Base-by-base conservation (phyloP, 2,113 vertebrate genomes). In the Plectropomus leopardus region DNA sequence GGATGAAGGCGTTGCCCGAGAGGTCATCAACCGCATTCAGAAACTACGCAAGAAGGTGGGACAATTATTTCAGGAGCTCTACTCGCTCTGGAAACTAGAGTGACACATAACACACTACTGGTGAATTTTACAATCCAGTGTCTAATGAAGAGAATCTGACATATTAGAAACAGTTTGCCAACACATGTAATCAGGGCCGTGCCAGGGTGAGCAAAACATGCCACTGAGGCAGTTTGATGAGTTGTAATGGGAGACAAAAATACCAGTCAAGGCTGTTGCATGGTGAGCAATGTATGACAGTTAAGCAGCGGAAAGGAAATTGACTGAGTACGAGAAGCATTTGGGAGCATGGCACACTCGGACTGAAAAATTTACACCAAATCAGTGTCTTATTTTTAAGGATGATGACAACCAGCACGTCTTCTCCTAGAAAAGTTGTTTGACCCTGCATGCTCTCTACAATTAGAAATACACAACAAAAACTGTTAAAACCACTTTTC, bases 11-110 rank as follows among this genome's bases (percentile, higher is more conserved):
- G 96, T 99, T 81, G 98, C 98, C 60, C 94, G 98, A 42, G 98
- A 99, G 64, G 98, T 99, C 86, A 98, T 99, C 87, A 99, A 99
- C 91, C 98, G 97, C 84, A 97, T 99, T 88, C 98, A 99, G 95
- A 99, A 99, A 86, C 96, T 99, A 70, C 96, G 98, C 45, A 99
- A 99, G 90, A 99, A 99, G 97, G 98, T 98, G 54, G 76, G 94
- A 54, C 57, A 51, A 32, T 72, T 86, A 85, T 80, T 86, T 78
- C 28, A 72, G 61, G 47, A 78, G 47, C 72, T 24, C 66, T 36
- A 53, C 77, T 40, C 32, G 63, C 69, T 58, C 14, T 76, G 78
- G 17, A 76, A 70, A 42, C 42, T 9, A 17, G 77, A 88, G 34
- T 73, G 84, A 82, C 87, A 87, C 68, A 64, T 87, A 76, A 78